These are phyloP conservation scores for Drosophila tripunctata DNA, from an alignment of 2,888 invertebrate species.

Conservation along the genomic window DNA sequence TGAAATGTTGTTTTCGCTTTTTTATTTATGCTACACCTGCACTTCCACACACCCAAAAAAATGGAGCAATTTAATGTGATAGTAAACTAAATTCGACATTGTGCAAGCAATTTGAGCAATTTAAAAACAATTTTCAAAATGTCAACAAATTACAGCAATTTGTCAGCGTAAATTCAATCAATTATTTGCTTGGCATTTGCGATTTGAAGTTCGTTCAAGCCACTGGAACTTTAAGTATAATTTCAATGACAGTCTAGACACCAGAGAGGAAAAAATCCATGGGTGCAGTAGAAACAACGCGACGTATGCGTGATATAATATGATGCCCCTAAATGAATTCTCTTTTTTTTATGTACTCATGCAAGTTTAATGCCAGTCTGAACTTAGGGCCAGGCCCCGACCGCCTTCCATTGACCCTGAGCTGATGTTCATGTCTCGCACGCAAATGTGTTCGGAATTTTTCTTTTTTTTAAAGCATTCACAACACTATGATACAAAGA, in stretches of 20 bases:
- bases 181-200: conserved; percentile 38
- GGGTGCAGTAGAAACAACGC: conserved; percentile 40
- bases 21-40: conserved; percentile 23
- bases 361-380: conserved; percentile 57
- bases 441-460: conserved; percentile 11
- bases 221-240: conserved; percentile 5
- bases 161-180: conserved; percentile 46
- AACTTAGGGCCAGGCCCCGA: conserved; percentile 21
- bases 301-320: conserved; percentile 46
- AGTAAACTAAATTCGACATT: conserved; percentile 44
- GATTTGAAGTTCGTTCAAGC: conserved; percentile 33
- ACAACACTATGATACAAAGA: conserved; percentile 25
- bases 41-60: conserved; percentile 8
- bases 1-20: conserved; percentile 23
- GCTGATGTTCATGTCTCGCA: conserved; percentile 12
- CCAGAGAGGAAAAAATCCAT: conserved; percentile 14
- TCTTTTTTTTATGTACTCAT: conserved; percentile 26
- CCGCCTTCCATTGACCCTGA: conserved; percentile 47
- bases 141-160: conserved; percentile 68
- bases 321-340: conserved; percentile 24
- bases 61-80: conserved; percentile 37
- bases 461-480: background rate
- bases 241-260: conserved; percentile 9
- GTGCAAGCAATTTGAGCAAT: conserved; percentile 59
- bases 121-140: conserved; percentile 64